Evolutionary conservation across 2,888 invertebrate species (phyloP).

Genomic region (Lasioglossum figueresi): DNA sequence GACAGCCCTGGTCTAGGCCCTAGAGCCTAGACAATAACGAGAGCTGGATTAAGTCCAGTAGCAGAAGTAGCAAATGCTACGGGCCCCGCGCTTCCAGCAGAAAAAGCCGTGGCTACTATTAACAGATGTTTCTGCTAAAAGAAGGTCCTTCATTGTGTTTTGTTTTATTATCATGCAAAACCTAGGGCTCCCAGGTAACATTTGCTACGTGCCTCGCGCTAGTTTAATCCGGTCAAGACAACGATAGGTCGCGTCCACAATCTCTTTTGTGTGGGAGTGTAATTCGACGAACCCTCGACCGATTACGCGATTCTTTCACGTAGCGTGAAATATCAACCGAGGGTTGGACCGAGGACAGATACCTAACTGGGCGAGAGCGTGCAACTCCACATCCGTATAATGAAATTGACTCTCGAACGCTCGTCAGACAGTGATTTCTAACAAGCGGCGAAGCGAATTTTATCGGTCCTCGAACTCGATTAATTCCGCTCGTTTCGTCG

Average conservation of each 20-base stretch:
- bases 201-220: too few relatives aligned
- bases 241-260: neutral
- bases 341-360: neutral
- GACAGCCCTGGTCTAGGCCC: too few relatives aligned
- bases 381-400: neutral
- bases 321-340: neutral
- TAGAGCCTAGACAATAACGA: too few relatives aligned
- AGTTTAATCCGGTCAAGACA: too few relatives aligned
- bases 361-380: neutral
- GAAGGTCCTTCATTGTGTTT: too few relatives aligned
- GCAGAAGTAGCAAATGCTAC: too few relatives aligned
- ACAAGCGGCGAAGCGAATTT: slow-evolving; percentile 26
- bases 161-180: too few relatives aligned
- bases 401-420: neutral
- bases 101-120: too few relatives aligned
- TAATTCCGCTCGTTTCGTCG: slow-evolving; percentile 37
- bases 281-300: neutral
- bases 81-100: too few relatives aligned
- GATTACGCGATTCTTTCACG: neutral
- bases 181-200: too few relatives aligned
- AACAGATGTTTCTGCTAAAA: too few relatives aligned
- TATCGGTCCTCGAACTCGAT: slow-evolving; percentile 44
- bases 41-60: too few relatives aligned
- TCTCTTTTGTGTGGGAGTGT: neutral
- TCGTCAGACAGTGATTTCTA: neutral